Evolutionary conservation across 1,140 invertebrate genomes (phyloP), one percentile per base, ranked within the genome.

Genomic region (Papilio dardanus): DNA sequence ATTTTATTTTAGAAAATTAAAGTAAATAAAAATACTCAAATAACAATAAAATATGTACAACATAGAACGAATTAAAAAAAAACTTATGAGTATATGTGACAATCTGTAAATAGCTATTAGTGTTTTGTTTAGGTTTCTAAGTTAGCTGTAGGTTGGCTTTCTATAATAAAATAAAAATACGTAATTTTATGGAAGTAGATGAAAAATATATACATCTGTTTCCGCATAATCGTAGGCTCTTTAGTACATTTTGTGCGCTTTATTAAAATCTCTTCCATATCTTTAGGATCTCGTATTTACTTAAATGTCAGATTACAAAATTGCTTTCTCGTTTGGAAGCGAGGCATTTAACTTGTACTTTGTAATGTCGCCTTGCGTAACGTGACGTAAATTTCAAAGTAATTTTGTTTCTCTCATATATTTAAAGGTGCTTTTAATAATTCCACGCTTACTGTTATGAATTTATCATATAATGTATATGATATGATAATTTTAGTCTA

Each of bases 251-350:
- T 54, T 54, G 50, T n/a, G 50, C 24, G 24, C 54, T 10, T 28
- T 62, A 62, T 62, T 62, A 68, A 68, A 68, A 68, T 68, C 35
- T 68, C 35, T 68, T 37, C 33, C 66, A 37, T 68, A 37, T 68
- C 66, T 68, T 68, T 31, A 28, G 62, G 62, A n/a, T 33, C 66
- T 68, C 21, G 66, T 68, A 68, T 68, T 68, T 68, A 68, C 66
- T 68, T 68, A 68, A 67, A 68, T 37, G 66, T 68, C 66, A 68
- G 66, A 68, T 68, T 68, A 68, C 66, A 68, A 68, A 68, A 68
- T 68, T 68, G 66, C 30, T 68, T 68, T 68, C 66, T 68, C 66
- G 35, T 33, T 68, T 68, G 66, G 66, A 68, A 68, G 66, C 66
- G 66, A 33, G 66, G 66, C 66, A 37, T 68, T 68, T 68, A 37